Base-by-base conservation (phyloP, 2,888 invertebrate genomes). In the Dastarcus helophoroides region DNA sequence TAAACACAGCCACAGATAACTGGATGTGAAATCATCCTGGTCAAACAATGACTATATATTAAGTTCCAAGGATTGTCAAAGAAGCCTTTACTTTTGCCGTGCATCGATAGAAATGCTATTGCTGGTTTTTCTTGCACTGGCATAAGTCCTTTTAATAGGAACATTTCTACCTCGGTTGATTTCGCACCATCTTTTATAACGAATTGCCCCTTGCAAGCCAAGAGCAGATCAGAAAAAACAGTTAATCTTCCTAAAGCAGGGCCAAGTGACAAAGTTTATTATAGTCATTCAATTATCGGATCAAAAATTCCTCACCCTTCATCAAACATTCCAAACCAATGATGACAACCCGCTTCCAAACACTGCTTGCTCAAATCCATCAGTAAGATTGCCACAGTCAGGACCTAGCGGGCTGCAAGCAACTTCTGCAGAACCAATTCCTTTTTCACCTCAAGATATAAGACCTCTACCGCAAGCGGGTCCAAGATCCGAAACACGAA, bases 21-120 rank as follows among this genome's bases (percentile, higher is more conserved):
- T 59, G 51, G 54, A 46, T 56, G 38, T 14, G 27, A 16, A 31
- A 22, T 13, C 26, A 47, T 35, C 39, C 39, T 3, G 47, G 41
- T 14, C 32, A 32, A 34, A 44, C 49, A 2, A 53, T 56, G 37
- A 47, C 48, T 14, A 45, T 44, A 12, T 33, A 43, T 24, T 48
- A 54, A 26, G 43, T 54, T 10, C 47, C 51, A 11, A 38, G 23
- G 7, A 37, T 51, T 11, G 31, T 46, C 1, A 35, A 22, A 15
- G 22, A 15, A 16, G 32, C 41, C 7, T 32, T 42, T 19, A 32
- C 33, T 3, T 10, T 26, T 7, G 39, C 43, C 6, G 15, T 31
- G n/a, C 11, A 42, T 37, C 4, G 29, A 30, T 4, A 10, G 4
- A 12, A 46, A 45, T 28, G 39, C 43, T 15, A 21, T 23, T 16